phyloP scores from a whole-genome alignment of 2,113 vertebrate genomes.

The Prunella himalayana region DNA sequence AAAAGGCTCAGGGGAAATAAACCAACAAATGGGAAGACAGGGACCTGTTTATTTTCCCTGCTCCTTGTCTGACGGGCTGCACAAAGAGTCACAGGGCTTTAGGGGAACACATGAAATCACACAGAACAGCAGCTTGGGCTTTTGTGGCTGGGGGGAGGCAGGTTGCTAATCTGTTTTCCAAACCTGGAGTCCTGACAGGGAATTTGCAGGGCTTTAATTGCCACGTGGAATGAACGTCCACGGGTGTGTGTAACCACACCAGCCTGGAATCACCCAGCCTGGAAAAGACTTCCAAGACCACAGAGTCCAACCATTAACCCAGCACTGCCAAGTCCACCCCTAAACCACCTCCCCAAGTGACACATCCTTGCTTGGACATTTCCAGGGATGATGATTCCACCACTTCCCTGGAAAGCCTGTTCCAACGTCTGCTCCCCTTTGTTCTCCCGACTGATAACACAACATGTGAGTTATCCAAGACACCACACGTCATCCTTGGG shows the following conservation, averaged over 20 bases:
- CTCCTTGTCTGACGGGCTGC: background rate
- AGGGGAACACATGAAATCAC: background rate
- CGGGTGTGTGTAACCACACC: rapidly evolving
- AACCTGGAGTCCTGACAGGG: background rate
- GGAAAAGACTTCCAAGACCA: background rate
- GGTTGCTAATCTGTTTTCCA: background rate
- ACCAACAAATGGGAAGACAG: background rate
- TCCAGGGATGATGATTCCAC: background rate
- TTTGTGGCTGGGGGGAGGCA: background rate
- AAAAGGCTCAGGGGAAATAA: constrained; percentile 47
- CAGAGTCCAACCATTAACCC: background rate
- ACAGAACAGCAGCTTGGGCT: background rate
- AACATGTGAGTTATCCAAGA: background rate
- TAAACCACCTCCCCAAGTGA: background rate
- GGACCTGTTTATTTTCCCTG: constrained; percentile 1
- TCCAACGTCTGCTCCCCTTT: background rate
- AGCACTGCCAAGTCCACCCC: background rate
- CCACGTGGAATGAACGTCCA: background rate
- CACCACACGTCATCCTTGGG: rapidly evolving
- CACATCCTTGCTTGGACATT: background rate
- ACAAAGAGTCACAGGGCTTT: background rate
- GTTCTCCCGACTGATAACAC: background rate
- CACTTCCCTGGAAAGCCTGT: background rate
- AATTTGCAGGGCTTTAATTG: background rate
- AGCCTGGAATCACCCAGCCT: background rate